These are phyloP conservation scores for Rhincodon typus DNA, from an alignment of 2,797 vertebrate genomes.

Conservation along the genomic window DNA sequence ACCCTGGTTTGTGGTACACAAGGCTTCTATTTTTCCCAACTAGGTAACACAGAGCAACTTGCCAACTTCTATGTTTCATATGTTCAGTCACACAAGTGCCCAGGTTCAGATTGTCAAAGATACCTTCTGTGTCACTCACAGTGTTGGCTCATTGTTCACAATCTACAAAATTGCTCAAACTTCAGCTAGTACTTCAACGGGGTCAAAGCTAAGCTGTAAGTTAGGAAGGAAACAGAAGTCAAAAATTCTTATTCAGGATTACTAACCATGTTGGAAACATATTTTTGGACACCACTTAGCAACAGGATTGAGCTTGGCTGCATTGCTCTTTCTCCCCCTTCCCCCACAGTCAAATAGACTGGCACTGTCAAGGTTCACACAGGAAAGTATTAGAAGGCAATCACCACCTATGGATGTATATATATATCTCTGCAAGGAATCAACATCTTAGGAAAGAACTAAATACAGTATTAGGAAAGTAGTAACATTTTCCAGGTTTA, in stretches of 20 bases:
- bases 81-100: neutral
- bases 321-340: neutral
- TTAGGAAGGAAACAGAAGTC: neutral
- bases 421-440: neutral
- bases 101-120: neutral
- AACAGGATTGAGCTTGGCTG: neutral
- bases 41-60: neutral
- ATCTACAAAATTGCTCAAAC: too few relatives aligned
- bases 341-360: neutral
- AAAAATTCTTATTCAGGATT: neutral
- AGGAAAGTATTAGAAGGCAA: neutral
- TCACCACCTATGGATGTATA: neutral
- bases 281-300: neutral
- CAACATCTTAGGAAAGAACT: neutral
- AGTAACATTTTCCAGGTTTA: neutral
- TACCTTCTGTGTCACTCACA: too few relatives aligned
- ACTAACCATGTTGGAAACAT: neutral
- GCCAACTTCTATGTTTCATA: neutral
- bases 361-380: neutral
- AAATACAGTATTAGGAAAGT: neutral
- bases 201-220: neutral
- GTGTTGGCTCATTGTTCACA: too few relatives aligned
- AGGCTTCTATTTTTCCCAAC: neutral
- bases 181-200: neutral
- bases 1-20: neutral